These are phyloP conservation scores for Lophotis ruficrista DNA, from an alignment of 2,113 vertebrate species.

Conservation along the genomic window DNA sequence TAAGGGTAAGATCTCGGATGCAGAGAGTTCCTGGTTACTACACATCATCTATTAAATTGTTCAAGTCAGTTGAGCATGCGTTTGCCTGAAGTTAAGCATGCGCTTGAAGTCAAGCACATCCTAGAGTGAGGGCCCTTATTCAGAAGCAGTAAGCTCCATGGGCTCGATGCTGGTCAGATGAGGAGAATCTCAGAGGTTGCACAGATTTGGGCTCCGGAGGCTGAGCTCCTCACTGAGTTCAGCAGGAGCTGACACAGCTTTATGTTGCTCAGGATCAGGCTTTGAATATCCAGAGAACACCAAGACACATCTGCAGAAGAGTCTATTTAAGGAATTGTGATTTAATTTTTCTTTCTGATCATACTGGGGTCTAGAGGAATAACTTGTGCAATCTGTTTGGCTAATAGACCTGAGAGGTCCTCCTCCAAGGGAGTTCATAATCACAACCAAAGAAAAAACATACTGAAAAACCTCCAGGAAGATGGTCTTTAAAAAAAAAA, in stretches of 20 bases:
- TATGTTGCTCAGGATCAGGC: neutral
- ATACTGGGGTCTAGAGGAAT: neutral
- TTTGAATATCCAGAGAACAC: neutral
- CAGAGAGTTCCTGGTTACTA: neutral
- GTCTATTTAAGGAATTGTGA: neutral
- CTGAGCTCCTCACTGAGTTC: neutral
- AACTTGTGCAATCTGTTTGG: neutral
- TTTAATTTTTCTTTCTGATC: neutral
- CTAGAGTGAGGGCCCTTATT: neutral
- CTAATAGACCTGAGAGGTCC: neutral
- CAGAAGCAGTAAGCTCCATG: neutral
- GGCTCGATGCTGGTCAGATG: fast-evolving
- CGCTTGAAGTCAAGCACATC: neutral
- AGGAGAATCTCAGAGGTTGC: neutral
- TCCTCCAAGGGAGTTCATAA: neutral
- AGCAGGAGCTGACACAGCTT: neutral
- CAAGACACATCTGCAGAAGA: neutral
- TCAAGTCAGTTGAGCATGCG: neutral
- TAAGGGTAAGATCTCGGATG: neutral
- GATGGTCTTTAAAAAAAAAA: neutral
- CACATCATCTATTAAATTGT: neutral
- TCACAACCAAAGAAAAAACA: constrained; percentile 21
- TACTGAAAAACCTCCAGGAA: constrained; percentile 2
- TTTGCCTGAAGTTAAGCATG: neutral
- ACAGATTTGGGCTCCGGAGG: neutral